Base-by-base conservation (phyloP, 1,140 invertebrate genomes). In the Ceratosolen solmsi region DNA sequence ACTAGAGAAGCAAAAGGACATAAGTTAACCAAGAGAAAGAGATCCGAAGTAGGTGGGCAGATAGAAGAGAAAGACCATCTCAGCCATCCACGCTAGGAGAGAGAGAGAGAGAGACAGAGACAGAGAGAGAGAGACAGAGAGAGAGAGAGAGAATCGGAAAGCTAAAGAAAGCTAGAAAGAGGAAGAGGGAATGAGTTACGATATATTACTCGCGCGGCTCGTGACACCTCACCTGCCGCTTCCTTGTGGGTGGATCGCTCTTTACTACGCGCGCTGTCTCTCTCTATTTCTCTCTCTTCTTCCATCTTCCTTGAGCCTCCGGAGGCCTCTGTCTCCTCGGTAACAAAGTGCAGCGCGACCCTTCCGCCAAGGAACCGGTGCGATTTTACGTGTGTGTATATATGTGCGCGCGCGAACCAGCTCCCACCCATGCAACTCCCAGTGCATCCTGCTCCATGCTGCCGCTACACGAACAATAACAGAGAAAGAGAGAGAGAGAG, bases 151-250 rank as follows among this genome's bases (percentile, higher is more conserved):
- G 54, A 38, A 15, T 33, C 7, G 41, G 25, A 36, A 17, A 63
- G 41, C 25, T 27, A 25, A 46, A 56, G 17, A 54, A 30, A 30
- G 25, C 8, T 27, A 56, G 46, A 46, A 60, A 22, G 60, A 30
- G 13, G 30, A 25, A 58, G 33, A 75, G n/a, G 36, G 54, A 38
- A 15, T 33, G 74, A 84, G 86, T 85, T 89, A 89, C 90, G 89
- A 91, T 91, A 90, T 90, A 91, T 91, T 89, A 90, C 88, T 88
- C 86, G 89, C 87, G 86, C 89, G 85, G 87, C 87, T 89, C 90
- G 90, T 90, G 90, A 91, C 90, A 91, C 89, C 90, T 91, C 90
- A 91, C 90, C 90, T 91, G 90, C 90, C 88, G 88, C 87, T 91
- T 91, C 90, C 89, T 91, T 83, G 90, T 91, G 90, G 90, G 90